phyloP scores from a whole-genome alignment of 2,113 vertebrate genomes.

The Xiphorhynchus elegans region DNA sequence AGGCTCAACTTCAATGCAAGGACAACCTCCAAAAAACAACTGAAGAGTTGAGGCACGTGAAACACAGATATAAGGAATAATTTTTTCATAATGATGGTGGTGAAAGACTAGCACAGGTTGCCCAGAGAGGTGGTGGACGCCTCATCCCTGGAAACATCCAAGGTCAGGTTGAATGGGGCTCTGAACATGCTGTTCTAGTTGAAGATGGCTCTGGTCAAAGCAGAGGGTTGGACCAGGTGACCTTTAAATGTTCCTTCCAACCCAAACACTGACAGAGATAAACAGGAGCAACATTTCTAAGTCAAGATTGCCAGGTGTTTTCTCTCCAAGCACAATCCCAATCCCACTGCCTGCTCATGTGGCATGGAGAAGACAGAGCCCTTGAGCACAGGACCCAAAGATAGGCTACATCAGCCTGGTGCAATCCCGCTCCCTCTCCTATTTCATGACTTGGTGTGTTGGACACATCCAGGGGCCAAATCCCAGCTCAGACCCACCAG shows the following conservation, averaged over 20 bases:
- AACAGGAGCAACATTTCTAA: not conserved
- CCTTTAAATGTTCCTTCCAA: not conserved
- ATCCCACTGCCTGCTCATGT: not conserved
- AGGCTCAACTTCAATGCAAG: slow-evolving; percentile 30
- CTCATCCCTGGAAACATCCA: not conserved
- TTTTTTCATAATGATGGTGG: not conserved
- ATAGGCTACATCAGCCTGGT: not conserved
- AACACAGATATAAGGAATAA: not conserved
- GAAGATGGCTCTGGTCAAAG: not conserved
- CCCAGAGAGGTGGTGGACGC: not conserved
- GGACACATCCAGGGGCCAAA: not conserved
- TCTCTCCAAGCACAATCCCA: not conserved
- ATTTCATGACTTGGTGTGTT: rapidly evolving
- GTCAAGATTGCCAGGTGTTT: rapidly evolving
- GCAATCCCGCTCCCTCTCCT: not conserved
- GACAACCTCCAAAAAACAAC: not conserved
- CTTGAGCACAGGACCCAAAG: not conserved
- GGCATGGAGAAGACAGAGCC: not conserved
- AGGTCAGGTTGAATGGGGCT: not conserved
- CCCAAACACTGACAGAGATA: not conserved
- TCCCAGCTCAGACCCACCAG: not conserved
- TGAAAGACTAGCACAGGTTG: not conserved
- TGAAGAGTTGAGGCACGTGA: not conserved
- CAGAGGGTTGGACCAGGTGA: not conserved
- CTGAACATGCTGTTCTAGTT: not conserved